Conservation (phyloP, 2,888 invertebrate species). For the Operophtera brumata region DNA sequence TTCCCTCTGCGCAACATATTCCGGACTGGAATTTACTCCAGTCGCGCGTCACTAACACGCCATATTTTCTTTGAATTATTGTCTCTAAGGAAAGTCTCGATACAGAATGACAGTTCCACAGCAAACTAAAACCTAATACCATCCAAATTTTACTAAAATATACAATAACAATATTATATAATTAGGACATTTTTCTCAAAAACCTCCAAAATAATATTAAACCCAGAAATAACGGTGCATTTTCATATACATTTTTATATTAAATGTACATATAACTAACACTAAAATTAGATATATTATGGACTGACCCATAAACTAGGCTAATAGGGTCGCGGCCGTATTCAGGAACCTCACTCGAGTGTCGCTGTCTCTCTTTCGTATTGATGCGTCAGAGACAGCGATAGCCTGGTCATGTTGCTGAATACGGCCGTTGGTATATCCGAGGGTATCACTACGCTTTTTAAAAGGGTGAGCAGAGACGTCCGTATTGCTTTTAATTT, state of each 20-base stretch:
- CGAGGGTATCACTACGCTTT: not conserved
- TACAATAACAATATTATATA: not conserved
- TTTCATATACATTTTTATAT: constrained; percentile 13
- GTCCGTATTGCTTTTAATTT: constrained; percentile 2
- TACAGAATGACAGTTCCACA: not conserved
- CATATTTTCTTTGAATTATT: no score
- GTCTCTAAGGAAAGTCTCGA: no score
- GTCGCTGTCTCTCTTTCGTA: not conserved
- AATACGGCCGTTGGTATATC: not conserved
- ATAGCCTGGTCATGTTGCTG: not conserved
- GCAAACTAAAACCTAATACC: not conserved
- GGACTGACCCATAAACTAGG: constrained; percentile 19
- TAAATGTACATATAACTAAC: constrained; percentile 14
- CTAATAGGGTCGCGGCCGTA: not conserved
- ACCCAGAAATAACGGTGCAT: constrained; percentile 16
- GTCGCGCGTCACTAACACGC: no score
- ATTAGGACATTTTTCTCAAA: constrained; percentile 2
- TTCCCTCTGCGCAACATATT: no score
- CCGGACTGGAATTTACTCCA: no score
- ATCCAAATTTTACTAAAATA: not conserved
- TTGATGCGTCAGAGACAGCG: not conserved
- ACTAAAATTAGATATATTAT: constrained; percentile 15
- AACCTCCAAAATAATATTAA: constrained; percentile 1
- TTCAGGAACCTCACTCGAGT: not conserved
- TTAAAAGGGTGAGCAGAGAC: not conserved